Evolutionary conservation across 2,888 invertebrate genomes (phyloP).

Genomic region (Eurytoma californica): DNA sequence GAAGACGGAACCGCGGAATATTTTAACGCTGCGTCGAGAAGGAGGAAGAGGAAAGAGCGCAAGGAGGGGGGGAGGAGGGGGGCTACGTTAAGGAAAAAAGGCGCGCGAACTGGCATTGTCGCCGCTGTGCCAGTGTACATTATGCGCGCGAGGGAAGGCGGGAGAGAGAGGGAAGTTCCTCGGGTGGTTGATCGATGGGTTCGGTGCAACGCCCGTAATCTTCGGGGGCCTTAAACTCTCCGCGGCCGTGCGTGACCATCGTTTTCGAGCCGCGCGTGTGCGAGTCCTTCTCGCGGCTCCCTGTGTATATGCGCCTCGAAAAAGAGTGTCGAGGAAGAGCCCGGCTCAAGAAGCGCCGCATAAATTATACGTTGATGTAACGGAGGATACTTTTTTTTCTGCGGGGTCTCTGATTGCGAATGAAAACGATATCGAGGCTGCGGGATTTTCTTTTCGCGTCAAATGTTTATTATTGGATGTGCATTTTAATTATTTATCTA

Average conservation of each 20-base stretch:
- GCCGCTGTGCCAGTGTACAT: constrained; percentile 6
- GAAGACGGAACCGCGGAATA: constrained; percentile 15
- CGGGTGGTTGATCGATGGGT: constrained; percentile 64
- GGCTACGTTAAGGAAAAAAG: constrained; percentile 10
- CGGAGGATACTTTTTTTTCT: too few relatives aligned
- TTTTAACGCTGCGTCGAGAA: constrained; percentile 34
- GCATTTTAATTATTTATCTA: too few relatives aligned
- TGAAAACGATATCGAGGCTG: too few relatives aligned
- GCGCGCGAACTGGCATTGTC: constrained; percentile 21
- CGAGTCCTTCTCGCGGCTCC: constrained; percentile 31
- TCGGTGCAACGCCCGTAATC: constrained; percentile 73
- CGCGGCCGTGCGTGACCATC: constrained; percentile 70
- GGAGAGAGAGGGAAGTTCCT: constrained; percentile 9
- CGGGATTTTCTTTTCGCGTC: too few relatives aligned
- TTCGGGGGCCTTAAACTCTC: constrained; percentile 70
- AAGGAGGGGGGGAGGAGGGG: neutral
- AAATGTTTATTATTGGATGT: too few relatives aligned
- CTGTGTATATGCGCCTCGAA: neutral
- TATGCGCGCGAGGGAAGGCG: constrained; percentile 5
- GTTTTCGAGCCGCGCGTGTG: constrained; percentile 55
- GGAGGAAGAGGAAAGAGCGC: constrained; percentile 8
- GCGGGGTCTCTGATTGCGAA: too few relatives aligned
- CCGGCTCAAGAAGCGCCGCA: constrained; percentile 40
- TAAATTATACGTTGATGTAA: constrained; percentile 22
- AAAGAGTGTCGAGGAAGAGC: constrained; percentile 34